phyloP scores from a whole-genome alignment of 2,797 vertebrate genomes.

The Synaphobranchus kaupii region DNA sequence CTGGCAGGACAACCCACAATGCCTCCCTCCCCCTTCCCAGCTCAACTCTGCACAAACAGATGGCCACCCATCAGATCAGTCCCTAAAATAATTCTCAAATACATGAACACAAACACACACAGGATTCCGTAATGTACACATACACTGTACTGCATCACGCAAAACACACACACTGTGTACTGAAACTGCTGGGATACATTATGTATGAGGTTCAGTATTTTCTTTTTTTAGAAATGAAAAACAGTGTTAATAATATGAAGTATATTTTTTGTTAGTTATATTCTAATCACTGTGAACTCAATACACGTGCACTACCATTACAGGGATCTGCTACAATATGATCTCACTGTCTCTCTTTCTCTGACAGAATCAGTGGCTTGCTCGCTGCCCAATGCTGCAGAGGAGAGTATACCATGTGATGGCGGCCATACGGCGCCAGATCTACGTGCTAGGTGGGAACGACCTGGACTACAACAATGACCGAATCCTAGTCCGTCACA shows the following conservation, averaged over 20 bases:
- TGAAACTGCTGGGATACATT: conserved; percentile 61
- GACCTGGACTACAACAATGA: conserved; percentile 98
- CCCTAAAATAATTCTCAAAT: conserved; percentile 58
- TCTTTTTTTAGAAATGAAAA: conserved; percentile 70
- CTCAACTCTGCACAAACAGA: conserved; percentile 70
- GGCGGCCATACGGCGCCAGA: conserved; percentile 88
- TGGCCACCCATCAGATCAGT: conserved; percentile 74
- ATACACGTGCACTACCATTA: conserved; percentile 68
- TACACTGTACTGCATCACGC: conserved; percentile 56
- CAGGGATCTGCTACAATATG: conserved; percentile 67
- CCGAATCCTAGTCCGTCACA: conserved; percentile 92
- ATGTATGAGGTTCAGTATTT: conserved; percentile 70
- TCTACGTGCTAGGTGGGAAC: conserved; percentile 93
- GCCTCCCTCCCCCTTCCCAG: conserved; percentile 69
- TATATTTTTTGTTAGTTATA: background rate
- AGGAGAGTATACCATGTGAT: conserved; percentile 96
- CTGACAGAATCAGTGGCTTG: conserved; percentile 88
- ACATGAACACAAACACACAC: conserved; percentile 43
- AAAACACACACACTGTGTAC: conserved; percentile 21
- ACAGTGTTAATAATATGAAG: conserved; percentile 44
- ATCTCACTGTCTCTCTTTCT: conserved; percentile 41
- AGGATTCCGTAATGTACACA: background rate
- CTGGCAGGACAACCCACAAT: conserved; percentile 81
- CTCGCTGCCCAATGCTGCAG: conserved; percentile 92
- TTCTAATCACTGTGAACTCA: no score